Evolutionary conservation across 2,888 invertebrate genomes (phyloP).

Genomic region (Blastobasis adustella): DNA sequence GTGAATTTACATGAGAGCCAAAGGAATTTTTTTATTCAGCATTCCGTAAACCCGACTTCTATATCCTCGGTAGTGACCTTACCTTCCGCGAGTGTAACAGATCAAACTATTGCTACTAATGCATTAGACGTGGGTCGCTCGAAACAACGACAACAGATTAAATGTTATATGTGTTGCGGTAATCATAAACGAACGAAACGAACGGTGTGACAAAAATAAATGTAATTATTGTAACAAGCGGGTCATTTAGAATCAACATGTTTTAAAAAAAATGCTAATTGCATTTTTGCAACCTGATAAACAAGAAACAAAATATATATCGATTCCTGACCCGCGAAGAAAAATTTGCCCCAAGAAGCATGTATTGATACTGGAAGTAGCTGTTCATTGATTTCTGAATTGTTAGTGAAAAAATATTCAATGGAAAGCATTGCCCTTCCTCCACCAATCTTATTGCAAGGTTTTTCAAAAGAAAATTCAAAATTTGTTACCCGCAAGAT

Average conservation of each 20-base stretch:
- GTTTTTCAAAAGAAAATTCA: no score
- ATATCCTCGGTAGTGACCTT: no score
- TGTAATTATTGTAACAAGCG: not conserved
- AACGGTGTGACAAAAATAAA: no score
- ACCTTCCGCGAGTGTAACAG: no score
- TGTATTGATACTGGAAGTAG: not conserved
- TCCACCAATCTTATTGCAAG: not conserved
- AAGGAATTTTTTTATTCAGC: no score
- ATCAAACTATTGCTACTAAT: no score
- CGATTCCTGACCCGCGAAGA: not conserved
- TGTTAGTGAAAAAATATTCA: not conserved
- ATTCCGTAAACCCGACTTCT: no score
- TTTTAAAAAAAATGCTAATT: not conserved
- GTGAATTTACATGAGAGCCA: no score
- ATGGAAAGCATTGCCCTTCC: not conserved
- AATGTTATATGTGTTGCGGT: not conserved
- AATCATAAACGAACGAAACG: conserved; percentile 1
- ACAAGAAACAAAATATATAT: not conserved
- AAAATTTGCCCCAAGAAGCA: not conserved
- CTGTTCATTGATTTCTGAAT: not conserved
- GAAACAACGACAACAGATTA: not conserved
- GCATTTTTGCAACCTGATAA: no score
- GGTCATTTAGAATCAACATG: not conserved
- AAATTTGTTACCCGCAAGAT: not conserved
- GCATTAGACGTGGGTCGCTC: not conserved